Evolutionary conservation across 2,113 vertebrate species (phyloP), one percentile per base, ranked within the genome.

Genomic region (Xerus inauris): DNA sequence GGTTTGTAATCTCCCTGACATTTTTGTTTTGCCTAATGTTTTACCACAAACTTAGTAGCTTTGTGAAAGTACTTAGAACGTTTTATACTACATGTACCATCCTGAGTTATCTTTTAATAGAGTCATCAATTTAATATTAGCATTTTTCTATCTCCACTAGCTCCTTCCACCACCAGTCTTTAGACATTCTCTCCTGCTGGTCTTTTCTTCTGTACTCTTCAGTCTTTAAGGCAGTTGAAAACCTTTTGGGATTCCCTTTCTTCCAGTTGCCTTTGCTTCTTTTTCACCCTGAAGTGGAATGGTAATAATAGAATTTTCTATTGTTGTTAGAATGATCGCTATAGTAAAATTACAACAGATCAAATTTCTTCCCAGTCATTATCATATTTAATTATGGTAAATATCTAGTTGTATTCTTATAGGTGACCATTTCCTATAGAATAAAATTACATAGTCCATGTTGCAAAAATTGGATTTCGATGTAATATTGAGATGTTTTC

Each of bases 381-480:
- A 72, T 73, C 62, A 64, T 73, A 95, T 72, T 82, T 96, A 84
- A 81, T 86, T 87, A 69, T 91, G 26, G 28, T 76, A 83, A 97
- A 20, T 76, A 65, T 17, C 42, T 24, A 40, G 26, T 67, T 92
- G 94, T 51, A 80, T 89, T 91, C 49, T 91, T 91, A 76, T 0
- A 40, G 47, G n/a, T 59, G 75, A 80, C 16, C 8, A 72, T 94
- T 93, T 45, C 19, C 8, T 79, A 38, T 73, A 92, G 62, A 94
- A 84, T 67, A 69, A 92, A 28, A 82, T 79, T 45, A 30, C 75
- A 40, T 38, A 87, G 9, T 3, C 14, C 5, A 19, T 92, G 35
- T 38, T 94, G n/a, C 47, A 91, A 87, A 97, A 87, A 87, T 28
- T 79, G 45, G 38, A 89, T 77, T 89, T 75, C 84, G 22, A 38